Evolutionary conservation across 2,888 invertebrate genomes (phyloP).

Genomic region (Trimorus sp.): DNA sequence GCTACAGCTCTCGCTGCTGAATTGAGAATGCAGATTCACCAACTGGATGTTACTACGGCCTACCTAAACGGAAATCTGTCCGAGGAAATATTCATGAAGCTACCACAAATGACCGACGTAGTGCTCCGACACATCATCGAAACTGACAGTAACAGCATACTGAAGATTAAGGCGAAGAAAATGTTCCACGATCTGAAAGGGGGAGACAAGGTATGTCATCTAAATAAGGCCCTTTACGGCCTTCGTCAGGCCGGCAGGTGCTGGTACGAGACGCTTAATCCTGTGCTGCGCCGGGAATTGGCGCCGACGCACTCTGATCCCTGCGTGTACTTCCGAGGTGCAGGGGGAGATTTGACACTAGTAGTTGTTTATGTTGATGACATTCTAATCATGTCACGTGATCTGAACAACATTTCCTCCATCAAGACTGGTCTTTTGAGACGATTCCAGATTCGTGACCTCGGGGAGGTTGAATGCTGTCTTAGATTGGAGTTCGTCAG

Average conservation of each 20-base stretch:
- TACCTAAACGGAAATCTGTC: neutral
- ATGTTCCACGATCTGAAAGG: neutral
- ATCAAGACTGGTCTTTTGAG: neutral
- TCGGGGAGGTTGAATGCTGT: constrained; percentile 16
- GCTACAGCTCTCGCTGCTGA: too few relatives aligned
- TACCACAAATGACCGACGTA: too few relatives aligned
- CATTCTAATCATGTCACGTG: neutral
- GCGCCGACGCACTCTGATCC: neutral
- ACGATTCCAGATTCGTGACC: neutral
- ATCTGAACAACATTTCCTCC: neutral
- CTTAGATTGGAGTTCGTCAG: constrained; percentile 9
- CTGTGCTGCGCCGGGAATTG: neutral
- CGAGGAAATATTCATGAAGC: too few relatives aligned
- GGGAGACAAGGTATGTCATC: constrained; percentile 1
- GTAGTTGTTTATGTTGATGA: constrained; percentile 12
- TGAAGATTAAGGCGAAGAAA: neutral
- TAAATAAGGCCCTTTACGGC: constrained; percentile 6
- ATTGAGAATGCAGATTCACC: too few relatives aligned
- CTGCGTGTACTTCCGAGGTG: constrained; percentile 5
- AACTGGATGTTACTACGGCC: neutral
- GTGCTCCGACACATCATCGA: too few relatives aligned
- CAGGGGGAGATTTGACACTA: constrained; percentile 10
- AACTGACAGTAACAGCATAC: neutral
- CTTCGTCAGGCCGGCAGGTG: constrained; percentile 1
- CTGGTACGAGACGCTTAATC: constrained; percentile 8